Conservation (phyloP, 2,888 invertebrate species). For the Ectemnius continuus region DNA sequence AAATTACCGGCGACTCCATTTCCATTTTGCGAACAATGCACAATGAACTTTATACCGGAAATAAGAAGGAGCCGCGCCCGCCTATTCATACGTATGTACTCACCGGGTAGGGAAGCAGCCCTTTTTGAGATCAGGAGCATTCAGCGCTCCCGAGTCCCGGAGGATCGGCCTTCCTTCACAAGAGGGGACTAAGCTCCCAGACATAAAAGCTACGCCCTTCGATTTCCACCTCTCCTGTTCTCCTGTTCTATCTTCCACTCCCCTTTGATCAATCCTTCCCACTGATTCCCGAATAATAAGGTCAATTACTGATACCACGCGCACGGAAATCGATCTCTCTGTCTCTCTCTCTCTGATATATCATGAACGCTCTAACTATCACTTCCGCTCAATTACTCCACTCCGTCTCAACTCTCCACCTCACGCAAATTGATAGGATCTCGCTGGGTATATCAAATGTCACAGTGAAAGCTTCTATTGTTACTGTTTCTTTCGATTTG, state of each 20-base stretch:
- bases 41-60: conserved; percentile 48
- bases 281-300: neutral
- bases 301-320: neutral
- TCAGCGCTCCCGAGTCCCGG: conserved; percentile 16
- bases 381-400: too few relatives aligned
- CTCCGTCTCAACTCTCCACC: too few relatives aligned
- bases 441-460: too few relatives aligned
- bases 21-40: conserved; percentile 60
- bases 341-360: too few relatives aligned
- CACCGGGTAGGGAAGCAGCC: neutral
- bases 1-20: conserved; percentile 58
- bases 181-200: conserved; percentile 30
- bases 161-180: conserved; percentile 35
- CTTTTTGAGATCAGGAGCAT: conserved; percentile 33
- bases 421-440: too few relatives aligned
- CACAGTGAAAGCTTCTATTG: too few relatives aligned
- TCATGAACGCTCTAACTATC: too few relatives aligned
- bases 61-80: conserved; percentile 53
- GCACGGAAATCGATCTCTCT: neutral
- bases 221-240: neutral
- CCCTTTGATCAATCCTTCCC: neutral
- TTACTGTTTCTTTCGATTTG: too few relatives aligned
- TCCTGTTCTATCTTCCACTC: neutral
- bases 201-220: neutral
- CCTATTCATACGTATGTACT: conserved; percentile 49